These are phyloP conservation scores for Chloroclystis v-ata DNA, from an alignment of 2,888 invertebrate genomes.

Conservation along the genomic window DNA sequence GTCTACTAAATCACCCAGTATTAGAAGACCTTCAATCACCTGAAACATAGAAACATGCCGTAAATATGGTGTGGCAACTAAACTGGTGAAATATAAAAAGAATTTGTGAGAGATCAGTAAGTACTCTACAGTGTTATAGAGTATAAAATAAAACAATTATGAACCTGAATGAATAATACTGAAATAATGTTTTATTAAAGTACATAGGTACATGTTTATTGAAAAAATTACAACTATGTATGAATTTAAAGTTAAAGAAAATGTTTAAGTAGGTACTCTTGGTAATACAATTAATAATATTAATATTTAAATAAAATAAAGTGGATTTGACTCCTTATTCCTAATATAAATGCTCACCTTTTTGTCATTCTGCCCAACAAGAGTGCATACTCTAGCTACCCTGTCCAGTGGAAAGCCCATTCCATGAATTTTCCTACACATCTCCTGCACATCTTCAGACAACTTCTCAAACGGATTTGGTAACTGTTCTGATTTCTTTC, in stretches of 20 bases:
- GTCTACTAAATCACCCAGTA: constrained; percentile 86
- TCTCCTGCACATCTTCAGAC: constrained; percentile 77
- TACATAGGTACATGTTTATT: too few relatives aligned
- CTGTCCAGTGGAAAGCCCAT: constrained; percentile 93
- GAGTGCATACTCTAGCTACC: constrained; percentile 87
- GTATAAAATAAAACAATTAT: too few relatives aligned
- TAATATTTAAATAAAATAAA: too few relatives aligned
- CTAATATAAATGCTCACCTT: constrained; percentile 75
- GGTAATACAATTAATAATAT: too few relatives aligned
- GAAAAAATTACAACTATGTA: too few relatives aligned
- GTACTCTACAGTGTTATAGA: too few relatives aligned
- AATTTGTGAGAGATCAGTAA: too few relatives aligned
- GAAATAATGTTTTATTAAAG: not conserved
- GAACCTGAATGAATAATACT: not conserved
- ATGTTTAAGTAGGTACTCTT: too few relatives aligned
- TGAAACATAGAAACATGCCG: constrained; percentile 57
- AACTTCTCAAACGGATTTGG: constrained; percentile 64
- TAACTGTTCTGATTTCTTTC: constrained; percentile 50
- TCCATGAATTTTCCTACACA: constrained; percentile 85
- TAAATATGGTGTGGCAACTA: not conserved
- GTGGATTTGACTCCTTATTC: too few relatives aligned
- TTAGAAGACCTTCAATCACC: constrained; percentile 90
- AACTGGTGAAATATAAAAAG: too few relatives aligned
- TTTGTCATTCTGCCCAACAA: constrained; percentile 88
- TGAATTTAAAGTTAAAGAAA: too few relatives aligned